phyloP scores from a whole-genome alignment of 2,797 vertebrate genomes.

The Rhabdomys pumilio region DNA sequence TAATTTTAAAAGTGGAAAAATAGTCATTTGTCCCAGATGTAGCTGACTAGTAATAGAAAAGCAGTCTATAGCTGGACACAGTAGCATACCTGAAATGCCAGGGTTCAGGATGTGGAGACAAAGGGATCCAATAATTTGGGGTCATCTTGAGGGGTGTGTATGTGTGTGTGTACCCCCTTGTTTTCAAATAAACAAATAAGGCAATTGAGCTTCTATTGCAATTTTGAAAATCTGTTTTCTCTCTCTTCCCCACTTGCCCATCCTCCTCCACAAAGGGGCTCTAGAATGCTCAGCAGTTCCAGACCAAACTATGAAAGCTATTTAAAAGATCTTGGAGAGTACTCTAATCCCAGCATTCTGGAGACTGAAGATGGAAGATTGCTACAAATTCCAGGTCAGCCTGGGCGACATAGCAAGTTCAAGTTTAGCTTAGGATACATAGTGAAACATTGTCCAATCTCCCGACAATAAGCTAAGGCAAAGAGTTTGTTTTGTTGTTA shows the following conservation, averaged over 20 bases:
- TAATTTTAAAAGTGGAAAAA: neutral
- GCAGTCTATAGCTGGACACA: neutral
- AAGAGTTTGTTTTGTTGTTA: constrained; percentile 55
- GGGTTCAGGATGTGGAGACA: neutral
- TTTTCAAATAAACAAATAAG: neutral
- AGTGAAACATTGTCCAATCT: neutral
- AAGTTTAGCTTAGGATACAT: neutral
- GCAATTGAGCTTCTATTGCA: neutral
- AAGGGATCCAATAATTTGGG: neutral
- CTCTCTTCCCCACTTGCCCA: neutral
- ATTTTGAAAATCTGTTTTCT: constrained; percentile 1
- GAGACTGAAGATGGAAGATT: neutral
- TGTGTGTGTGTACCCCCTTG: neutral
- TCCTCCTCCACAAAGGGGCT: neutral
- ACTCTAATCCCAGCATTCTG: neutral
- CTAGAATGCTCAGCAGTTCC: neutral
- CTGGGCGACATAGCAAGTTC: neutral
- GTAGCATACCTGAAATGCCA: neutral
- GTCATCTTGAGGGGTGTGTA: neutral
- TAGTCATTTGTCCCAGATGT: neutral
- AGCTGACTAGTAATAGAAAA: neutral
- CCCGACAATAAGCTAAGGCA: neutral
- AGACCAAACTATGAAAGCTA: neutral
- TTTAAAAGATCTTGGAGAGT: neutral
- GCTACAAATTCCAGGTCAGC: neutral